These are phyloP conservation scores for Caradrina clavipalpis DNA, from an alignment of 2,888 invertebrate species.

Conservation along the genomic window DNA sequence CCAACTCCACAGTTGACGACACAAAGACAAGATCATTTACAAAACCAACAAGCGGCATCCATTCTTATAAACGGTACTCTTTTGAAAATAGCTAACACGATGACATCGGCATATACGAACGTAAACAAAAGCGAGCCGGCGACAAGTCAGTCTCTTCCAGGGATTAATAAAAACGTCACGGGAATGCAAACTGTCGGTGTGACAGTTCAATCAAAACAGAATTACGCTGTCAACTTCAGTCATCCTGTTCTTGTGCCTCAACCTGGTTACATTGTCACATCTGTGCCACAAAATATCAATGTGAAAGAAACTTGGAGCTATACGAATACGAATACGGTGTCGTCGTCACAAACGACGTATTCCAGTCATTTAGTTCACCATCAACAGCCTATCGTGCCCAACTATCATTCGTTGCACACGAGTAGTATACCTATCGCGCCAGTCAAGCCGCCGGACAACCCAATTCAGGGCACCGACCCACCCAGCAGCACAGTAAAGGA, in stretches of 20 bases:
- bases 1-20: conserved; percentile 80
- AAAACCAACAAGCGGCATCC: conserved; percentile 86
- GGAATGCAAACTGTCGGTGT: conserved; percentile 86
- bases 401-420: conserved; percentile 81
- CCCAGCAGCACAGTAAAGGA: conserved; percentile 88
- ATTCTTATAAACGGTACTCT: conserved; percentile 89
- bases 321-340: conserved; percentile 76
- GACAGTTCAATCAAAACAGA: conserved; percentile 89
- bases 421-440: conserved; percentile 88
- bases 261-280: conserved; percentile 88
- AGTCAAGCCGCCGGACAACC: conserved; percentile 87
- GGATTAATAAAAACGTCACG: conserved; percentile 86
- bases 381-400: conserved; percentile 81
- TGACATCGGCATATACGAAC: conserved; percentile 80
- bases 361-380: conserved; percentile 83
- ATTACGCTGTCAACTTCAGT: conserved; percentile 89
- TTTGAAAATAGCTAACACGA: conserved; percentile 85
- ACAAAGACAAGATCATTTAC: conserved; percentile 84
- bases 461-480: conserved; percentile 87
- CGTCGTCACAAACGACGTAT: conserved; percentile 79
- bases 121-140: conserved; percentile 81
- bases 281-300: conserved; percentile 90
- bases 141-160: conserved; percentile 82
- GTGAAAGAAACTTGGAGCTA: conserved; percentile 88
- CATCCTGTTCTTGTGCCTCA: conserved; percentile 87